These are phyloP conservation scores for Agapostemon virescens DNA, from an alignment of 2,888 invertebrate species.

Conservation along the genomic window DNA sequence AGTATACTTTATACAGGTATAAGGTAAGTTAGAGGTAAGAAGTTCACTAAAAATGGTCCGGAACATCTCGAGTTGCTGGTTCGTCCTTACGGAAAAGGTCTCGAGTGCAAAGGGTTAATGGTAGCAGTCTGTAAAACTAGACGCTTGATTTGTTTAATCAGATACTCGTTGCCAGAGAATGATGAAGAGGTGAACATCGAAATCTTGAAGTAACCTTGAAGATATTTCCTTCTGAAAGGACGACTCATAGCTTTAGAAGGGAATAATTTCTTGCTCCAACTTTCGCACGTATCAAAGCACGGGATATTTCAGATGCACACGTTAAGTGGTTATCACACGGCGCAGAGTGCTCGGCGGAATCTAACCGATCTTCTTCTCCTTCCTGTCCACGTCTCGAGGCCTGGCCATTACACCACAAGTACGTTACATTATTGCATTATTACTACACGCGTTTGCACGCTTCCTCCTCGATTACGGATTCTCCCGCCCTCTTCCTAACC, in stretches of 20 bases:
- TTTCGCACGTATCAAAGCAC: neutral
- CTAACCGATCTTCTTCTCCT: conserved; percentile 11
- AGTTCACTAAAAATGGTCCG: too few relatives aligned
- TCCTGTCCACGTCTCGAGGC: conserved; percentile 13
- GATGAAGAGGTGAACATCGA: neutral
- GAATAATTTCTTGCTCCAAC: neutral
- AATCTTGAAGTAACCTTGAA: neutral
- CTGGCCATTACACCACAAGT: conserved; percentile 19
- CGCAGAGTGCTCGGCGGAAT: neutral
- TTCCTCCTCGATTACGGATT: conserved; percentile 47
- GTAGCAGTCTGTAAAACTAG: too few relatives aligned
- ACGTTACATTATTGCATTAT: conserved; percentile 51
- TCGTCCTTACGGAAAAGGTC: too few relatives aligned
- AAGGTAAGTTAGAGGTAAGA: too few relatives aligned
- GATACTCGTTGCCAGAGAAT: neutral
- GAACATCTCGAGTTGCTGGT: too few relatives aligned
- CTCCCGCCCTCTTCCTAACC: conserved; percentile 18
- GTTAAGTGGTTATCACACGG: neutral
- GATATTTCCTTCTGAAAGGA: neutral
- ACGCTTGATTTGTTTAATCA: neutral
- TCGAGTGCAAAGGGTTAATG: too few relatives aligned
- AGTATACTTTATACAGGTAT: too few relatives aligned
- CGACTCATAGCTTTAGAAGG: neutral
- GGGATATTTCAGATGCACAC: conserved; percentile 2
- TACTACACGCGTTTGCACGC: conserved; percentile 47